Evolutionary conservation across 2,113 vertebrate species (phyloP), one percentile per base, ranked within the genome.

Genomic region (Acanthisitta chloris): DNA sequence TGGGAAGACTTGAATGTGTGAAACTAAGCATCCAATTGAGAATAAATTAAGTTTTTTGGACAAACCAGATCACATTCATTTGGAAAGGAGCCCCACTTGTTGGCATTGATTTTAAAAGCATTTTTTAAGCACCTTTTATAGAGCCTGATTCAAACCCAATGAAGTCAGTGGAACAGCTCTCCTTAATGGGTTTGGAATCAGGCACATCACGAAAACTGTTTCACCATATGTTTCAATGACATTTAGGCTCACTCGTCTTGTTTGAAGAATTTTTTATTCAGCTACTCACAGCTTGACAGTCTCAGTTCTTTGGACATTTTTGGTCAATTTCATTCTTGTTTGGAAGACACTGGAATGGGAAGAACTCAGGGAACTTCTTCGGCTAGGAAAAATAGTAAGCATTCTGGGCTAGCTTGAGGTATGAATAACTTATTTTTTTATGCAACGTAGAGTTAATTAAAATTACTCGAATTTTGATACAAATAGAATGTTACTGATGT

Each of bases 131-230:
- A 92, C 69, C 91, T 94, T 92, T 72, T 89, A 81, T 57, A 72
- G 23, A 16, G 8, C 28, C 62, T 89, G 55, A 88, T 90, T 73
- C 67, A 92, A 92, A 83, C 25, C 33, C 57, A 95, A 10, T 91
- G 84, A 95, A 95, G 91, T 82, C 86, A 95, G 73, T 87, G 84
- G 93, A 97, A 91, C 49, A 64, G 46, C 8, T 85, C 29, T 23
- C 36, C 62, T 85, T 95, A 94, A 91, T 69, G 57, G 48, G 4
- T 72, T 83, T 96, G 78, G 91, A 88, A 91, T 82, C 40, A 76
- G 65, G 20, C 31, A 0, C 42, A 25, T 82, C 20, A 70, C 34
- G 84, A 70, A 91, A 92, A 92, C 62, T 58, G 16, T 62, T 96
- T 85, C 85, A 82, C 74, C 89, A 85, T 80, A 81, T 92, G 91